A percentile compares a stretch with the other conserved stretches of the same genome.
Conservation (phyloP, 2,888 invertebrate genomes). For the Agrenia bidenticulata region DNA sequence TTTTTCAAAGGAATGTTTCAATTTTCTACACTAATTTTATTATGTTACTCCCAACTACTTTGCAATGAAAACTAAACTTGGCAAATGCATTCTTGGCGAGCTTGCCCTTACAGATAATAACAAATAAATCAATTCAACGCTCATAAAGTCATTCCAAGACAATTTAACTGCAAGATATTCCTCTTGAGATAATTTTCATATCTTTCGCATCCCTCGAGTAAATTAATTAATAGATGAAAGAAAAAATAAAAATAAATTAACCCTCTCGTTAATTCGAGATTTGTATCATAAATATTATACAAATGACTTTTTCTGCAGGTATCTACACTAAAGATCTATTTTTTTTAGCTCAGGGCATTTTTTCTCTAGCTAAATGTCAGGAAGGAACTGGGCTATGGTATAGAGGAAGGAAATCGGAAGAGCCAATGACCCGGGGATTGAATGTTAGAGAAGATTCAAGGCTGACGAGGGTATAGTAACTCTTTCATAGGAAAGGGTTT, state of each 20-base stretch:
- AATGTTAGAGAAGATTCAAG: slow-evolving; percentile 42
- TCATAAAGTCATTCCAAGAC: neutral
- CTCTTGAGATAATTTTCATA: neutral
- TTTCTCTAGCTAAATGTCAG: slow-evolving; percentile 29
- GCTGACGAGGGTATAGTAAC: slow-evolving; percentile 24
- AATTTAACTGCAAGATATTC: neutral
- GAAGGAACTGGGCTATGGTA: slow-evolving; percentile 33
- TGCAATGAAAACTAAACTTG: too few species aligned
- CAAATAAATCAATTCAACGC: too few species aligned
- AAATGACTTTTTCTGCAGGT: too few species aligned
- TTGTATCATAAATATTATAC: too few species aligned
- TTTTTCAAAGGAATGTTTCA: too few species aligned
- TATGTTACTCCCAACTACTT: too few species aligned
- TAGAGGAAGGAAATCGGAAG: slow-evolving; percentile 41
- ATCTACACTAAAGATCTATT: neutral
- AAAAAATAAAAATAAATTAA: neutral
- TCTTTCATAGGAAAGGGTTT: slow-evolving; percentile 9
- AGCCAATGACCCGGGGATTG: slow-evolving; percentile 49
- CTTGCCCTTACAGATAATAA: too few species aligned
- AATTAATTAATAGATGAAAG: neutral
- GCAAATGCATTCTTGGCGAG: too few species aligned
- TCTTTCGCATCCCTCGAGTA: neutral
- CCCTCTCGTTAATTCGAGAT: neutral
- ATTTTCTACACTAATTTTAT: too few species aligned
- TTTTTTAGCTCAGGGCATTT: slow-evolving; percentile 2